Conservation (phyloP, 1,140 invertebrate species). For the Neodiprion virginianus region DNA sequence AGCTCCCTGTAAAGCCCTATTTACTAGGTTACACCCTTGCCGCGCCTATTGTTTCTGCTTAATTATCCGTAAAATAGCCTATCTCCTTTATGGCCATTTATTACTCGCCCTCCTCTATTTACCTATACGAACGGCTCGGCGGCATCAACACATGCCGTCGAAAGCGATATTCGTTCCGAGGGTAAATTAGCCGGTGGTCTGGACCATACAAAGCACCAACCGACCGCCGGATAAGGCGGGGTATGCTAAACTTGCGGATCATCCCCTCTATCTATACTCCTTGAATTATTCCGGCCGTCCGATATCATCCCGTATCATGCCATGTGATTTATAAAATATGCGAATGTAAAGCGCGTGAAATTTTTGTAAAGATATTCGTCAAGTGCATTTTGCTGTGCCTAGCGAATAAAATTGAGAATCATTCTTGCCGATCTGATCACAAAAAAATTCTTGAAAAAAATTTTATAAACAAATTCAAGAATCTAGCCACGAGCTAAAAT, state of each 20-base stretch:
- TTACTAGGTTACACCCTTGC: slow-evolving; percentile 8
- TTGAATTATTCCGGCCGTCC: neutral
- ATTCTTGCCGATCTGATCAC: too few species aligned
- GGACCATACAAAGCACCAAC: neutral
- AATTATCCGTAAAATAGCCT: slow-evolving; percentile 35
- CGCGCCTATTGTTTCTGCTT: slow-evolving; percentile 20
- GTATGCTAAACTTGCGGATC: neutral
- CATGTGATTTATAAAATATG: too few species aligned
- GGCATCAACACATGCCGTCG: neutral
- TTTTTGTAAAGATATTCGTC: neutral
- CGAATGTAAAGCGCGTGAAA: neutral
- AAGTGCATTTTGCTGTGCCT: too few species aligned
- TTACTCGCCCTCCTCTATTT: slow-evolving; percentile 2
- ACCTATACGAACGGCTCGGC: neutral
- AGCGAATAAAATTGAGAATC: too few species aligned
- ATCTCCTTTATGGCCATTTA: slow-evolving; percentile 28
- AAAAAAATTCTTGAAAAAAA: too few species aligned
- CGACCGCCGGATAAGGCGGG: neutral
- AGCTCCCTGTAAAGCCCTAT: neutral
- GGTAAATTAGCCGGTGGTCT: neutral
- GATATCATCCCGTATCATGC: neutral
- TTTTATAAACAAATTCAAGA: too few species aligned
- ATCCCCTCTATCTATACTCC: neutral
- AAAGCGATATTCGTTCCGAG: neutral
- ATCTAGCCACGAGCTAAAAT: too few species aligned